phyloP scores from a whole-genome alignment of 1,140 invertebrate species.

The Idris sp. region DNA sequence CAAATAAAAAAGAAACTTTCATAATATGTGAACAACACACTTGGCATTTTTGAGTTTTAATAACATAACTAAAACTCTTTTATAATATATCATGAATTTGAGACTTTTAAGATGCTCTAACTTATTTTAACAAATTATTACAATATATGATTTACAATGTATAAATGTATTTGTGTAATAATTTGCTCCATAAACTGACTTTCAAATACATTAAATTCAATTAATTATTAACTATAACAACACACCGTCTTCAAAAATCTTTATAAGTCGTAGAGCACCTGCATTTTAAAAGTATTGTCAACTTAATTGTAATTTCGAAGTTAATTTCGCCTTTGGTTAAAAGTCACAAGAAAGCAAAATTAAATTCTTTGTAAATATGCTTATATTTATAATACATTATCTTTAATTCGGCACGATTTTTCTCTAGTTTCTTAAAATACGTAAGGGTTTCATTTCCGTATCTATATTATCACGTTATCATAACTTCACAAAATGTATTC shows the following conservation, averaged over 20 bases:
- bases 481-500: constrained; percentile 28
- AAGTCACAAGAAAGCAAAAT: constrained; percentile 19
- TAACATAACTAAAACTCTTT: no score
- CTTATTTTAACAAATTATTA: no score
- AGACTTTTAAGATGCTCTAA: no score
- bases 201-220: not conserved
- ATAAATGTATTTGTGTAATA: no score
- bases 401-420: constrained; percentile 56
- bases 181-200: no score
- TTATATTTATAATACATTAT: constrained; percentile 45
- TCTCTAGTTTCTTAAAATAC: constrained; percentile 53
- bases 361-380: constrained; percentile 29
- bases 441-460: constrained; percentile 32
- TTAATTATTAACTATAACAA: constrained; percentile 6
- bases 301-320: constrained; percentile 25
- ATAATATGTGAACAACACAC: no score
- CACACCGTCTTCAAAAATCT: constrained; percentile 11
- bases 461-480: constrained; percentile 35
- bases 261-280: constrained; percentile 28
- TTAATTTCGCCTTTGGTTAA: constrained; percentile 4
- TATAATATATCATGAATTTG: no score
- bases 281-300: constrained; percentile 32
- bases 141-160: no score
- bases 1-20: no score
- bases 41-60: no score